Base-by-base conservation (phyloP, 2,888 invertebrate species). In the Chironomus riparius region DNA sequence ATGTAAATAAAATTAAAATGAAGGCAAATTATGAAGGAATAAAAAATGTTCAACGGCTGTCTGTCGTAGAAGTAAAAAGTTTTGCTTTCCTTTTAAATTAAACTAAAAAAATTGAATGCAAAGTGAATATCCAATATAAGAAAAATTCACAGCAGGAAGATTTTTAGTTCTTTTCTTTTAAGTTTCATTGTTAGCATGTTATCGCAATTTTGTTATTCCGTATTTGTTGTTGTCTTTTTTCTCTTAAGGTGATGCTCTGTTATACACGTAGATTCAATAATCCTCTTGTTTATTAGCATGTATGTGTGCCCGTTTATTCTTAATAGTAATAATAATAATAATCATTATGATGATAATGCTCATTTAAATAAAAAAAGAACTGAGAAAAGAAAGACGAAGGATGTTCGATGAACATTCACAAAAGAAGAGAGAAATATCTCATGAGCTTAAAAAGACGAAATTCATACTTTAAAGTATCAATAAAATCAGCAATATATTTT, bases 71-170 rank as follows among this genome's bases (percentile, higher is more conserved):
- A 1, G 50, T 50, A 15, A 50, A 50, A 15, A 50, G 50, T n/a
- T 50, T 56, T 56, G 56, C 18, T 38, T 38, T 38, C 38, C 10
- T 38, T 38, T 38, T 38, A 38, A 38, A 38, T 38, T 7, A 2
- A 7, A 4, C 15, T 3, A 56, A 56, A 56, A 4, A 38, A 15
- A 3, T n/a, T 15, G 4, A 50, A 61, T 56, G 7, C 38, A 21
- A 56, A 72, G 47, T 18, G 38, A 65, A 12, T 24, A 65, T 65
- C 12, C 12, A 22, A 5, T 24, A n/a, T 61, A 47, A 38, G 15
- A 47, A 15, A 24, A 68, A 47, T 68, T 74, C 83, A 79, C 84
- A 82, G 83, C 84, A 80, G 83, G 84, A 81, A 80, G 79, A 82
- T 47, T 73, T 38, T 38, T 4, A 38, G 38, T 38, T 38, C 38